Evolutionary conservation across 2,113 vertebrate species (phyloP), one percentile per base, ranked within the genome.

Genomic region (Gasterosteus aculeatus): DNA sequence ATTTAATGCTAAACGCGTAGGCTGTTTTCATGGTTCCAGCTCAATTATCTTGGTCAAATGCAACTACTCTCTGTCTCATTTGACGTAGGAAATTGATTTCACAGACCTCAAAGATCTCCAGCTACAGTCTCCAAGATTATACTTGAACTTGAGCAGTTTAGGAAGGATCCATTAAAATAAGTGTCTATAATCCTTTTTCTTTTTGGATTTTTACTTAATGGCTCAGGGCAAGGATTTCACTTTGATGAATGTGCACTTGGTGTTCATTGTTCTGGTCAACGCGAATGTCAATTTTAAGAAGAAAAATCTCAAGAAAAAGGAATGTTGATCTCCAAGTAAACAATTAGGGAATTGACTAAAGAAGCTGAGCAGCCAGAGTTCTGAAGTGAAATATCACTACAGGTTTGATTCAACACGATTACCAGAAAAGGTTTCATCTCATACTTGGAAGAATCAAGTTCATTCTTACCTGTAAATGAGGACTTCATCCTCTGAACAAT

Each of bases 401-500:
- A 1, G 29, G 31, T 3, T 59, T 51, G 63, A 72, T 29, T 72
- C 22, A 61, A 18, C 35, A 51, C 54, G 74, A 69, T 61, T 39
- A 72, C 16, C 22, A 51, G 9, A 65, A 26, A 53, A 58, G 29
- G 49, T 49, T 10, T 68, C 6, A 29, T 12, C 22, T 56, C 46
- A n/a, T 54, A 29, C 14, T 69, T 67, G 4, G 4, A 60, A 53
- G 4, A 62, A 78, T 58, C 3, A 1, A 56, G 33, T 54, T 75
- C 5, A 53, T 71, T 60, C 85, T 92, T 96, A 99, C 98, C 98
- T 98, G 95, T 99, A 99, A 82, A 98, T 97, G 76, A 99, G 95
- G 56, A 99, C 97, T 94, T 99, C 97, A 85, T 99, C 98, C 33
- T 98, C 96, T 0, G 98, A 99, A 87, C 97, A 98, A 84, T 99